These are phyloP conservation scores for Porites lutea DNA, from an alignment of 64 coral and sea anemone genomes.

Conservation along the genomic window DNA sequence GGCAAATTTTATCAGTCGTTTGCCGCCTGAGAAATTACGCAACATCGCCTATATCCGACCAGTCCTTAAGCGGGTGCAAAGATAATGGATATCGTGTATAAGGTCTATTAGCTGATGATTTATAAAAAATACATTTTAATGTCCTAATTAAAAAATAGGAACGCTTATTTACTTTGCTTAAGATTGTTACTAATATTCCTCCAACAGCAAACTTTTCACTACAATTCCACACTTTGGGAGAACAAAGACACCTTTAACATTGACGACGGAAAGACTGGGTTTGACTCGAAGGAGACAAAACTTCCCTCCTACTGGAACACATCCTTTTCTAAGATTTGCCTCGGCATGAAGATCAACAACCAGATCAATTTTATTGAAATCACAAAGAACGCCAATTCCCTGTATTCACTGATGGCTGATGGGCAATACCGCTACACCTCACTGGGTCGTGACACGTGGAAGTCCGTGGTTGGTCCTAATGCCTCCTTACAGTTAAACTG, in stretches of 20 bases:
- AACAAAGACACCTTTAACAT: conserved; percentile 19
- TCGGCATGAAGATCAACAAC: neutral
- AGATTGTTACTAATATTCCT: neutral
- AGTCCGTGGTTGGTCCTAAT: neutral
- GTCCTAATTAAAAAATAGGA: no score
- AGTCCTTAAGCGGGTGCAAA: no score
- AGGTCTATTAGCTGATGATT: no score
- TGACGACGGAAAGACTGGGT: neutral
- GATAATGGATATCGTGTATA: no score
- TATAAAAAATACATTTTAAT: no score
- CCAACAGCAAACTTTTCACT: conserved; percentile 23
- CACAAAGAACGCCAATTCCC: neutral
- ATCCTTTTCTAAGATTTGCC: conserved; percentile 3
- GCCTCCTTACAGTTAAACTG: conserved; percentile 10
- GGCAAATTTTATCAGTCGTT: no score
- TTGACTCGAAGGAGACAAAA: conserved; percentile 48
- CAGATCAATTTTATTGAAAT: neutral
- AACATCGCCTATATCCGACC: no score
- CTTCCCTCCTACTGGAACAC: conserved; percentile 34
- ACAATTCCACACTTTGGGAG: conserved; percentile 26
- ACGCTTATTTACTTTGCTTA: no score
- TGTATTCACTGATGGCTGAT: conserved; percentile 23
- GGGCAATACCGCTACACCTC: conserved; percentile 18
- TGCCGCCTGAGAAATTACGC: no score
- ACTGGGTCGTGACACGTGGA: conserved; percentile 25